A percentile compares a stretch with the other conserved stretches of the same genome.
Conservation (phyloP, 2,888 invertebrate species). For the Ochropleura leucogaster region DNA sequence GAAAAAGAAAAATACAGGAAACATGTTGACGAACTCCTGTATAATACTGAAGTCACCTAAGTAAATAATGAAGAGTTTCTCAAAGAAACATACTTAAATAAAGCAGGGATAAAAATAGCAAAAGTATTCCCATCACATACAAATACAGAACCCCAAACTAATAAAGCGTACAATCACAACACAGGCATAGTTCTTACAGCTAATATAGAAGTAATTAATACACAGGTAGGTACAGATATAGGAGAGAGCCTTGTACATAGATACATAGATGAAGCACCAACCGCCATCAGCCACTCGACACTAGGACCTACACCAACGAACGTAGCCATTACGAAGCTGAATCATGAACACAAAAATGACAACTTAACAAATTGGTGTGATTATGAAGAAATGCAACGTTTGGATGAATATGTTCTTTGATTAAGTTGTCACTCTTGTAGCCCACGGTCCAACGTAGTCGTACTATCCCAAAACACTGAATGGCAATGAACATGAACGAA, state of each 20-base stretch:
- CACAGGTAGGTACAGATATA: slow-evolving; percentile 81
- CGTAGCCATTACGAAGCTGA: slow-evolving; percentile 75
- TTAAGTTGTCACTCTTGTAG: slow-evolving; percentile 65
- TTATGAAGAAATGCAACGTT: background rate
- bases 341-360: slow-evolving; percentile 64
- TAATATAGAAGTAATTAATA: slow-evolving; percentile 80
- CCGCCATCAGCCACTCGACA: slow-evolving; percentile 83
- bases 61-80: slow-evolving; percentile 3
- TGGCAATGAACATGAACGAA: slow-evolving; percentile 84
- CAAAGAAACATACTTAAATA: slow-evolving; percentile 9
- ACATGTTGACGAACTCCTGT: background rate
- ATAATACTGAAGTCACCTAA: background rate
- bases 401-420: background rate
- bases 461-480: slow-evolving; percentile 78
- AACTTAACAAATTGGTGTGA: slow-evolving; percentile 39
- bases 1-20: background rate
- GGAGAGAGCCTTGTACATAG: slow-evolving; percentile 79
- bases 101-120: slow-evolving; percentile 36
- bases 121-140: slow-evolving; percentile 43
- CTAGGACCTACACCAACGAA: slow-evolving; percentile 84
- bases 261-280: slow-evolving; percentile 90
- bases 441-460: slow-evolving; percentile 65
- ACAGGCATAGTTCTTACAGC: slow-evolving; percentile 79
- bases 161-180: slow-evolving; percentile 85
- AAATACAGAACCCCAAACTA: slow-evolving; percentile 42